phyloP scores from a whole-genome alignment of 2,797 vertebrate species.

The Iguana delicatissima region DNA sequence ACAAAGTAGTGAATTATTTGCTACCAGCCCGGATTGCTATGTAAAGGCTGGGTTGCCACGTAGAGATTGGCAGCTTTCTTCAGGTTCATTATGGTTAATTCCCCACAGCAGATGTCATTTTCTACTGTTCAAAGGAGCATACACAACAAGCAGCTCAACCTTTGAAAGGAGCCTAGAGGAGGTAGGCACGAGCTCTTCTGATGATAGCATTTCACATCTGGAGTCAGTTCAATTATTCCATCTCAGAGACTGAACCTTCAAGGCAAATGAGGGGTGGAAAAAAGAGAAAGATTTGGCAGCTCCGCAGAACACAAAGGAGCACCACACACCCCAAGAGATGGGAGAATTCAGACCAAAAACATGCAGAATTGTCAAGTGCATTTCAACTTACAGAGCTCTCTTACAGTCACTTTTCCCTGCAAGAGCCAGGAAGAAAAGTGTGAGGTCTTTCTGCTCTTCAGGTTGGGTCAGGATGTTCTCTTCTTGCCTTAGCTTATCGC shows the following conservation, averaged over 20 bases:
- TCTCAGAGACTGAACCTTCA: slow-evolving; percentile 29
- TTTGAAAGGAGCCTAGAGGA: fast-evolving
- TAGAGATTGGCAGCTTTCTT: slow-evolving; percentile 45
- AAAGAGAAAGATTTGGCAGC: slow-evolving; percentile 38
- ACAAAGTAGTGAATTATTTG: background rate
- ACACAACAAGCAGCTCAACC: background rate
- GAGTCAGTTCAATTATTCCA: slow-evolving; percentile 39
- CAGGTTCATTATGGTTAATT: background rate
- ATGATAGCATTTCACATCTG: slow-evolving; percentile 43
- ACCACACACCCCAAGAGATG: background rate
- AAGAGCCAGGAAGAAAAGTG: background rate
- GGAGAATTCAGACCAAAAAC: slow-evolving; percentile 43
- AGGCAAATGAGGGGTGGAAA: slow-evolving; percentile 37
- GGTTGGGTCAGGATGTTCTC: background rate
- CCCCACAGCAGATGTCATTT: background rate
- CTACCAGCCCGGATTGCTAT: background rate
- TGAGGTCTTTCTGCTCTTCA: background rate
- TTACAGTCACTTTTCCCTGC: background rate
- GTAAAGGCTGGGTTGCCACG: background rate
- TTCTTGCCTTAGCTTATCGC: background rate
- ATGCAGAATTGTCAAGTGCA: slow-evolving; percentile 26
- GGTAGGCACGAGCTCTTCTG: slow-evolving; percentile 22
- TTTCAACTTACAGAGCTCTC: fast-evolving
- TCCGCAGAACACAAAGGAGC: slow-evolving; percentile 54
- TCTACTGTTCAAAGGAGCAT: slow-evolving; percentile 10